These are phyloP conservation scores for Bombyx mori DNA, from an alignment of 1,140 invertebrate species.

Conservation along the genomic window ASM3026992v2 NC_085119.1:4383001-4383500, in stretches of 20 bases:
- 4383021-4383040: conserved; percentile 82
- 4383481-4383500: conserved; percentile 72
- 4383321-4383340: conserved; percentile 70
- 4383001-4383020: conserved; percentile 81
- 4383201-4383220: too few species aligned
- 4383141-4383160: too few species aligned
- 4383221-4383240: too few species aligned
- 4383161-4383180: too few species aligned
- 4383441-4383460: conserved; percentile 47
- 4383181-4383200: too few species aligned
- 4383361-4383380: conserved; percentile 78
- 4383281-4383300: too few species aligned
- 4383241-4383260: too few species aligned
- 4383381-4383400: conserved; percentile 74
- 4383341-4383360: conserved; percentile 74
- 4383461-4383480: conserved; percentile 77
- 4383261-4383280: too few species aligned
- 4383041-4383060: conserved; percentile 74
- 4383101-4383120: too few species aligned
- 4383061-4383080: conserved; percentile 5
- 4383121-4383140: too few species aligned
- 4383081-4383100: not conserved
- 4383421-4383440: conserved; percentile 67
- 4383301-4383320: too few species aligned
- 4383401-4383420: conserved; percentile 74